phyloP scores from a whole-genome alignment of 2,113 vertebrate genomes.

The Elephas maximus region DNA sequence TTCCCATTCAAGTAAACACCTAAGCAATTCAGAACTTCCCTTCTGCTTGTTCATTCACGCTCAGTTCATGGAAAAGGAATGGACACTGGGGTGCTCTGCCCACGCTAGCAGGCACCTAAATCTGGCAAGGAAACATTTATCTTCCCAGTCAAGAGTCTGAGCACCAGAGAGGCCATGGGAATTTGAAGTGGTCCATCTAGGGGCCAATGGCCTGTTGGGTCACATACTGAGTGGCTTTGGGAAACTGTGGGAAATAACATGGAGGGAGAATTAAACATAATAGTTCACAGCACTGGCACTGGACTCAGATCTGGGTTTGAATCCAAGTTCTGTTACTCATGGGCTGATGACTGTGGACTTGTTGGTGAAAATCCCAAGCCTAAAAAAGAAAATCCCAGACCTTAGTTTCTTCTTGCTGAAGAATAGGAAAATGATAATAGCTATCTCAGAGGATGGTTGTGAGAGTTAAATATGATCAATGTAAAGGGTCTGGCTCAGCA shows the following conservation, averaged over 20 bases:
- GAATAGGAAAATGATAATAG: not conserved
- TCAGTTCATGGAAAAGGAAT: too few relatives aligned
- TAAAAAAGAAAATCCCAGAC: not conserved
- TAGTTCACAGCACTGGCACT: not conserved
- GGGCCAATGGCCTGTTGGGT: too few relatives aligned
- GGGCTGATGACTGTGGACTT: not conserved
- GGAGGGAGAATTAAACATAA: not conserved
- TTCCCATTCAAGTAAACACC: not conserved
- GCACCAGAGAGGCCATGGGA: too few relatives aligned
- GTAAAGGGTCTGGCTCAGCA: too few relatives aligned
- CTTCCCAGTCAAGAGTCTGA: too few relatives aligned
- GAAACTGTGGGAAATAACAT: not conserved
- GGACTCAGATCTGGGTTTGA: not conserved
- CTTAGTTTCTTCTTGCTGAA: not conserved
- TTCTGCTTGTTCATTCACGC: not conserved
- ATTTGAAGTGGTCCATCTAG: too few relatives aligned
- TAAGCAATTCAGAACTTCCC: not conserved
- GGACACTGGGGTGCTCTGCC: too few relatives aligned
- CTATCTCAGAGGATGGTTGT: not conserved
- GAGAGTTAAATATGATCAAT: not conserved
- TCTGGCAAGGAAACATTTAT: not conserved
- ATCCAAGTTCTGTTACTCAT: not conserved
- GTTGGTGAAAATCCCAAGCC: not conserved
- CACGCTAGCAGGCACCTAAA: not conserved
- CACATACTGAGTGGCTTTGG: too few relatives aligned